These are phyloP conservation scores for Drosophila virilis DNA, from an alignment of 1,140 invertebrate species.

Conservation along the genomic window DNA sequence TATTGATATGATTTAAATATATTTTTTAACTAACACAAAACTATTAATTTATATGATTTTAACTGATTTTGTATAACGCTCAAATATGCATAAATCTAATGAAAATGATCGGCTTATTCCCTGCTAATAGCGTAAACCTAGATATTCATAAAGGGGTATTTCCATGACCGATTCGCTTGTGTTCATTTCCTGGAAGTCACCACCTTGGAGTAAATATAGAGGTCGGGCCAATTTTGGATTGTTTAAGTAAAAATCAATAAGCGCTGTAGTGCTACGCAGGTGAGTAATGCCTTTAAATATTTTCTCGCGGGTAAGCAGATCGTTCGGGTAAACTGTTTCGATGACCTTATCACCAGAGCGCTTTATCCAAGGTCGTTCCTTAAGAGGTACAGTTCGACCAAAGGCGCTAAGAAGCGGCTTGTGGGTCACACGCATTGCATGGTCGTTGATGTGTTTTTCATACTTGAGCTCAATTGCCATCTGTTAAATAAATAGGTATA, in stretches of 20 bases:
- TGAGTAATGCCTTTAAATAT: constrained; percentile 81
- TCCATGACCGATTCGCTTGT: constrained; percentile 48
- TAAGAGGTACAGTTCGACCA: constrained; percentile 73
- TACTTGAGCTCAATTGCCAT: constrained; percentile 81
- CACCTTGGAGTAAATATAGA: constrained; percentile 62
- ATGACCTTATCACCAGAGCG: constrained; percentile 57
- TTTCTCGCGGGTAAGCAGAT: constrained; percentile 69
- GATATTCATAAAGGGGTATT: constrained; percentile 72
- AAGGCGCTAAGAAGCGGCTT: constrained; percentile 71
- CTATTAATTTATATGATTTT: constrained; percentile 6
- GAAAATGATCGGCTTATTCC: background rate
- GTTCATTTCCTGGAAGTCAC: constrained; percentile 60
- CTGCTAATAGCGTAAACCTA: constrained; percentile 60
- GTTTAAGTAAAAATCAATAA: constrained; percentile 69
- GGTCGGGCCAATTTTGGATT: constrained; percentile 65
- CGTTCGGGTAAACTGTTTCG: constrained; percentile 72
- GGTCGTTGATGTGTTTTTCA: constrained; percentile 70
- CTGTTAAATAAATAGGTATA: constrained; percentile 29
- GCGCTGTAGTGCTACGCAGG: constrained; percentile 70
- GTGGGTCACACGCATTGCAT: constrained; percentile 46
- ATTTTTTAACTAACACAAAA: background rate
- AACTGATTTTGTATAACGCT: background rate
- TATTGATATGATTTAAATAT: background rate
- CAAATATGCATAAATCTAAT: background rate
- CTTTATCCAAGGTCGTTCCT: constrained; percentile 71